Evolutionary conservation across 2,888 invertebrate genomes (phyloP), one percentile per base, ranked within the genome.

Genomic region (Ditula angustiorana): DNA sequence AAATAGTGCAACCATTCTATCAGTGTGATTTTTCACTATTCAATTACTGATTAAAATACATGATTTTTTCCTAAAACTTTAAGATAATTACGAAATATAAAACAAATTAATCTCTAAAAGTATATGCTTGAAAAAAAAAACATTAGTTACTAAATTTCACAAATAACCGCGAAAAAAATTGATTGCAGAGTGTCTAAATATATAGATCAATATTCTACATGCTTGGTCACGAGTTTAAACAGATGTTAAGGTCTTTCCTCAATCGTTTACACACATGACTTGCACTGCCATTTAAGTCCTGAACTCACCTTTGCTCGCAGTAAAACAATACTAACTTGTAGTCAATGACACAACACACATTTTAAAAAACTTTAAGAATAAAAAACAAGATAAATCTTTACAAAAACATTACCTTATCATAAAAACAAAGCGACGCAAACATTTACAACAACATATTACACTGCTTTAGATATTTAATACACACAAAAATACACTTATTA

Each of bases 401-500:
- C 55, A 44, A 73, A 71, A 70, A 71, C 71, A 71, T 69, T 68
- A 70, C 67, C 68, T 69, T 68, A 61, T 66, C 57, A 66, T 72
- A 72, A 70, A 67, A 69, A 53, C 70, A 72, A 70, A 64, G 46
- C 56, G 63, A 58, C 57, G 56, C 56, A 60, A 68, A 50, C 61
- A 71, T 63, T 66, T 68, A 68, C 66, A 71, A 55, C 37, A 61
- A 69, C 53, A 69, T 69, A 46, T 49, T 60, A 61, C 71, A 66
- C 60, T 71, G 56, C 62, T 66, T 63, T 58, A 50, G 35, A 55
- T 10, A 13, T 69, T 71, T 67, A 73, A 71, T 71, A 71, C 72
- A 72, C 57, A 66, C 70, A 59, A 69, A 63, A 60, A 69, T 77
- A 71, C 60, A 74, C 71, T 71, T 75, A 72, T 62, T 69, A 70